Evolutionary conservation across 35 echinoderm and acorn worm species (phyloP), one percentile per base, ranked within the genome.

Genomic region (Eucidaris tribuloides): DNA sequence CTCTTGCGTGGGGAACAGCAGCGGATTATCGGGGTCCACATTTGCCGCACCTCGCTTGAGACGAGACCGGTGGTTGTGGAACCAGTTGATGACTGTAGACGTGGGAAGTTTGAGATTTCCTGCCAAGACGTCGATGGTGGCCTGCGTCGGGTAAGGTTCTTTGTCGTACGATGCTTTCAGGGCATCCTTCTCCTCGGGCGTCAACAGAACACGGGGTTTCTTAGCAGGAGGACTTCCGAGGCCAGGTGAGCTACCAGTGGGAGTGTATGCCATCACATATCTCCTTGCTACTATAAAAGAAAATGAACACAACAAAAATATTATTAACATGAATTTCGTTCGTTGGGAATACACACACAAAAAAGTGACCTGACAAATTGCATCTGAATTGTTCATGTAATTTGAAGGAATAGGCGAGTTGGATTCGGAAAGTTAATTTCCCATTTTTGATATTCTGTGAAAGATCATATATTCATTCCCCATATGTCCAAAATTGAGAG

Each of bases 51-150:
- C 79, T 20, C 96, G 76, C 71, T 99, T 99, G 37, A 92, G 81
- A 42, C 96, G 77, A 0, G 96, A 99, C 0, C 96, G 82, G 65
- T 99, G 90, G 45, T 99, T 99, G 54, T 99, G 96, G 65, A 99
- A 99, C 96, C 96, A 99, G 76, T 99, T 99, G 55, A 92, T 90
- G 28, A 99, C 96, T 18, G 96, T 99, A 7, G 91, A 93, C 25
- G 81, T 77, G 31, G 90, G 91, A 2, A 99, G 79, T 48, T 93
- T 89, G 3, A 93, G 76, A 5, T 82, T 44, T 40, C 78, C 76
- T 7, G 96, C 96, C 70, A 99, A 77, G 45, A 50, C 79, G 33
- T 92, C 91, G 11, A 99, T 93, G 30, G 96, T 65, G 63, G 79
- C 81, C 31, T 89, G 91, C 28, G 96, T 78, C 36, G 96, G 96